Base-by-base conservation (phyloP, 2,797 vertebrate species). In the Crenuchus spilurus region DNA sequence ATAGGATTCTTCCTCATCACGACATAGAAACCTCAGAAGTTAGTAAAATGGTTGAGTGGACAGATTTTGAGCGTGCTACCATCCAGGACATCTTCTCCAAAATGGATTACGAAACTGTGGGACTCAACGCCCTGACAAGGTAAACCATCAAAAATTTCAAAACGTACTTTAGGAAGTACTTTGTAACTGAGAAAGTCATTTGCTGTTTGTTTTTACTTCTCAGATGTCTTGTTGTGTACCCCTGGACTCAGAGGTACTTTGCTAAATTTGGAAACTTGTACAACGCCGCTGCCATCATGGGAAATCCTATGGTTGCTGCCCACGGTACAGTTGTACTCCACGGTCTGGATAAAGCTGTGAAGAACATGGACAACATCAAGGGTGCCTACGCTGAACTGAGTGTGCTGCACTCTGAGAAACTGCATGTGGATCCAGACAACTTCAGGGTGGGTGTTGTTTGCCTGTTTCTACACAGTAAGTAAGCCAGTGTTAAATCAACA, bases 181-280 rank as follows among this genome's bases (percentile, higher is more conserved):
- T 16, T 51, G 33, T 61, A 8, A 6, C 39, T 46, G 13, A 44
- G 16, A 64, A 46, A 20, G 4, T n/a, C 41, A 20, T 10, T 3
- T 5, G 8, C 39, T 28, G n/a, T 42, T 84, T 84, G 72, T 77
- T 16, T 72, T 86, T 87, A 78, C 78, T 76, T 61, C 39, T 77
- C 60, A 94, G 92, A 83, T 85, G 92, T n/a, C n/a, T n/a, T n/a
- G n/a, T n/a, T n/a, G n/a, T n/a, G n/a, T n/a, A n/a, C n/a, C n/a
- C n/a, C n/a, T 74, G 94, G 94, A 94, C 92, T 51, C 92, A 92
- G 90, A 93, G 94, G 79, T 93, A 95, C 77, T 95, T 95, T 0
- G 0, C 77, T 0, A 72, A 9, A 6, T 94, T 94, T 0, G 94
- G 94, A 42, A 92, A 92, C 85, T 80, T 94, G 41, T 88, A 87